These are phyloP conservation scores for Sebastes nivosus DNA, from an alignment of 2,797 vertebrate genomes.

Conservation along the genomic window DNA sequence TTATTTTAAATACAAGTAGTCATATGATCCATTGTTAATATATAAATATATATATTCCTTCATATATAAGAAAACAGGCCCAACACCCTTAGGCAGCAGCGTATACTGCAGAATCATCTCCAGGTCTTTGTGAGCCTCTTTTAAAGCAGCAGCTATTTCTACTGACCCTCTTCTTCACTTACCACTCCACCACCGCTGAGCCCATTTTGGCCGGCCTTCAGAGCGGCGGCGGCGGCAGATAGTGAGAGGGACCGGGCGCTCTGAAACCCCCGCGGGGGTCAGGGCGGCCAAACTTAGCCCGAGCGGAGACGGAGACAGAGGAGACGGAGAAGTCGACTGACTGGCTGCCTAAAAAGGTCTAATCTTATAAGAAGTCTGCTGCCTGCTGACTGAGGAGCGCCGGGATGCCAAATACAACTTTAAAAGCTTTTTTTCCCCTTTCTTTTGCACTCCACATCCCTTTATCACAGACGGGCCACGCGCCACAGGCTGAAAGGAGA, in stretches of 20 bases:
- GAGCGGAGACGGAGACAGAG: slow-evolving; percentile 33
- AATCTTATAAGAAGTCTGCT: slow-evolving; percentile 77
- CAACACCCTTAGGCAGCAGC: background rate
- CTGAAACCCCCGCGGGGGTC: slow-evolving; percentile 34
- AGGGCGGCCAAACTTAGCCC: slow-evolving; percentile 39
- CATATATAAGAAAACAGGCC: background rate
- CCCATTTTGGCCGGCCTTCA: slow-evolving; percentile 39
- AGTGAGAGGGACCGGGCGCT: slow-evolving; percentile 1
- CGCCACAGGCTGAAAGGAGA: slow-evolving; percentile 59
- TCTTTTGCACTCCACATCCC: slow-evolving; percentile 61
- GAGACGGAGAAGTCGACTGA: slow-evolving; percentile 53
- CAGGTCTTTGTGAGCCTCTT: background rate
- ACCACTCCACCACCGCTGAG: slow-evolving; percentile 2
- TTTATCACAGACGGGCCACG: slow-evolving; percentile 73
- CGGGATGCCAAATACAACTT: slow-evolving; percentile 67
- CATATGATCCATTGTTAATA: no score
- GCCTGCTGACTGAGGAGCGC: slow-evolving; percentile 57
- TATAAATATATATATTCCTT: background rate
- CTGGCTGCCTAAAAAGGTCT: slow-evolving; percentile 72
- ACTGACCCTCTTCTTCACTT: slow-evolving; percentile 19
- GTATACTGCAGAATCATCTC: background rate
- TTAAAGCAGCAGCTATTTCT: slow-evolving; percentile 8
- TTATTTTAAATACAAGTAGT: no score
- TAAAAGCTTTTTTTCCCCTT: slow-evolving; percentile 77
- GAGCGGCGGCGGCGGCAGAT: slow-evolving; percentile 26